phyloP scores from a whole-genome alignment of 2,797 vertebrate species.

The Rhinoraja longicauda region DNA sequence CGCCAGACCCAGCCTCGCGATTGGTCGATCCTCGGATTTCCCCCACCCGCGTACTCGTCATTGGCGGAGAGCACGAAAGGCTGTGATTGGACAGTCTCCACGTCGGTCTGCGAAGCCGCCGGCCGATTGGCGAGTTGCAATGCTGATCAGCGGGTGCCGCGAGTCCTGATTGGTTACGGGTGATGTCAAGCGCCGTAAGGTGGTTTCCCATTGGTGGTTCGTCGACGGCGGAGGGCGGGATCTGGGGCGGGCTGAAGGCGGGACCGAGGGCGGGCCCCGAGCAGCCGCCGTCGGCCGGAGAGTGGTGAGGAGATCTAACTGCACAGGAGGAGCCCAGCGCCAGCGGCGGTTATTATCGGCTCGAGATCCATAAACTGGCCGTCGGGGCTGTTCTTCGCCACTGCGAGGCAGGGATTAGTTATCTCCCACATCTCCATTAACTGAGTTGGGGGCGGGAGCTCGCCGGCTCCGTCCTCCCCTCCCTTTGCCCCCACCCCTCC shows the following conservation, averaged over 20 bases:
- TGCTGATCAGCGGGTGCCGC: not conserved
- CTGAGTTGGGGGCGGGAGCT: not conserved
- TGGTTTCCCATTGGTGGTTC: not conserved
- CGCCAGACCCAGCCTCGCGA: accelerated
- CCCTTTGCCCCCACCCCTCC: too few relatives aligned
- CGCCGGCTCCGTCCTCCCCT: not conserved
- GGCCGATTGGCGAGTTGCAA: accelerated
- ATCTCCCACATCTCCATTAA: not conserved
- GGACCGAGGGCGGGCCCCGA: not conserved
- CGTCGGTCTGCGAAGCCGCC: accelerated
- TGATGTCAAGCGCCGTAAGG: not conserved
- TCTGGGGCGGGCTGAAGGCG: not conserved
- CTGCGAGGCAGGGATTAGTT: too few relatives aligned
- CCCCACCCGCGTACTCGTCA: not conserved
- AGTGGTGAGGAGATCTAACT: not conserved
- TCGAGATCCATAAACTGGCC: not conserved
- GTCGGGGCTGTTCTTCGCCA: too few relatives aligned
- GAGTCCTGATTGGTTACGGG: accelerated
- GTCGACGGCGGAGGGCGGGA: not conserved
- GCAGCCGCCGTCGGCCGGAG: not conserved
- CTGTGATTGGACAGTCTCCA: not conserved
- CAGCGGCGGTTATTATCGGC: not conserved
- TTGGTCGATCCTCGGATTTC: not conserved
- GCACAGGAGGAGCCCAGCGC: not conserved
- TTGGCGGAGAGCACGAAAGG: accelerated